These are phyloP conservation scores for Styela clava DNA, from an alignment of 23 tunicate genomes.

Conservation along the genomic window DNA sequence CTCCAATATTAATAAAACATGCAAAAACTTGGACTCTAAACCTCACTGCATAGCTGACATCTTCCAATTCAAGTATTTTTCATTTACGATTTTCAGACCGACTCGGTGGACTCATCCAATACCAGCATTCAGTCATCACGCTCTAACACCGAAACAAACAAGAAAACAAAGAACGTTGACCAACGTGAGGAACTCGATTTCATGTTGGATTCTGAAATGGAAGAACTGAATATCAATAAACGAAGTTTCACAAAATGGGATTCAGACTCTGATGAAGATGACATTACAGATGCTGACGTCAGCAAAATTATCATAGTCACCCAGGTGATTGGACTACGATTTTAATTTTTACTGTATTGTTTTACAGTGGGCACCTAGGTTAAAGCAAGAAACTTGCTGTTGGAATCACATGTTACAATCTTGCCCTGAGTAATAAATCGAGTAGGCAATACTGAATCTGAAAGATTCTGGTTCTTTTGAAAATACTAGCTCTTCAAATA, in stretches of 20 bases:
- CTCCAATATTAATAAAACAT: too few species aligned
- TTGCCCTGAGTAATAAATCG: too few species aligned
- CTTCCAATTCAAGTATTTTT: too few species aligned
- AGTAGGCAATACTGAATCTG: too few species aligned
- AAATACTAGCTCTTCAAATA: too few species aligned
- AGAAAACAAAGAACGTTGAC: slow-evolving; percentile 19
- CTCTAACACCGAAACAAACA: not conserved
- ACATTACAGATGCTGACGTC: slow-evolving; percentile 86
- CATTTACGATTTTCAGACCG: not conserved
- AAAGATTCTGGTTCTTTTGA: too few species aligned
- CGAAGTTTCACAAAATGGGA: slow-evolving; percentile 83
- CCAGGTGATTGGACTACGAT: slow-evolving; percentile 40
- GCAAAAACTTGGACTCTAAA: too few species aligned
- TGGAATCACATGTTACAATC: too few species aligned
- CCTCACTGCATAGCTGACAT: too few species aligned
- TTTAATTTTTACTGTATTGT: too few species aligned
- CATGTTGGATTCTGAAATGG: slow-evolving; percentile 94
- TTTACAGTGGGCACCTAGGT: too few species aligned
- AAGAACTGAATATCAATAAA: slow-evolving; percentile 74
- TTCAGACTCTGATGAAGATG: slow-evolving; percentile 84
- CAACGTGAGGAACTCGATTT: slow-evolving; percentile 77
- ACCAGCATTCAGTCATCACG: not conserved
- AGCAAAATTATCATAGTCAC: slow-evolving; percentile 82
- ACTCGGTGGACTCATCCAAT: not conserved
- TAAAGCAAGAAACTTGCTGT: too few species aligned